phyloP scores from a whole-genome alignment of 2,113 vertebrate species.

The Etheostoma spectabile region DNA sequence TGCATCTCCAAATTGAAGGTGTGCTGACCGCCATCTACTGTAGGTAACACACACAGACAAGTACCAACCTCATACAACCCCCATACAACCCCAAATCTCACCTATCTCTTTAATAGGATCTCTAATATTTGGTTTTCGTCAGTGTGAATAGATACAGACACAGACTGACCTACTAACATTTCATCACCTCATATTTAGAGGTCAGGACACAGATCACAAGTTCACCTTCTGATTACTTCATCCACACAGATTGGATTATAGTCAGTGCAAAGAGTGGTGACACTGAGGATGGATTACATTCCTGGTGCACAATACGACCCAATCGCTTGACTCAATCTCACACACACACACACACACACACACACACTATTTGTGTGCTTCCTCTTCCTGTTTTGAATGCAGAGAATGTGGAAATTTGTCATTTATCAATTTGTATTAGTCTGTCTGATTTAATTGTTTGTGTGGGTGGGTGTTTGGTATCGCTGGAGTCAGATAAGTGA shows the following conservation, averaged over 20 bases:
- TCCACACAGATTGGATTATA: conserved; percentile 34
- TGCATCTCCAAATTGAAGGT: too few relatives aligned
- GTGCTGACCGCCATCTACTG: too few relatives aligned
- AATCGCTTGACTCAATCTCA: conserved; percentile 19
- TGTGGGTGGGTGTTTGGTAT: neutral
- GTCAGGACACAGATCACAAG: conserved; percentile 20
- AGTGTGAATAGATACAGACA: neutral
- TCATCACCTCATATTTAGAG: neutral
- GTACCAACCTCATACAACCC: too few relatives aligned
- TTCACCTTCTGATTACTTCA: conserved; percentile 38
- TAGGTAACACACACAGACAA: too few relatives aligned
- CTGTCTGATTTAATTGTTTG: conserved; percentile 11
- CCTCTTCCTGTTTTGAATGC: neutral
- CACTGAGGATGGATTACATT: conserved; percentile 40
- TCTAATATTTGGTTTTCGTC: neutral
- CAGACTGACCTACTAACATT: neutral
- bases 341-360: neutral
- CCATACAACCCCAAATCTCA: too few relatives aligned
- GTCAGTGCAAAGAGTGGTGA: conserved; percentile 10
- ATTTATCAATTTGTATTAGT: neutral
- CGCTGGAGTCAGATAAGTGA: neutral
- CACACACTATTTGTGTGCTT: neutral
- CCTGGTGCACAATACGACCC: conserved; percentile 10
- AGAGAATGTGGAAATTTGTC: neutral
- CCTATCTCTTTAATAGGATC: neutral